phyloP scores from a whole-genome alignment of 1,140 invertebrate genomes.

The Neoseiulus cucumeris region DNA sequence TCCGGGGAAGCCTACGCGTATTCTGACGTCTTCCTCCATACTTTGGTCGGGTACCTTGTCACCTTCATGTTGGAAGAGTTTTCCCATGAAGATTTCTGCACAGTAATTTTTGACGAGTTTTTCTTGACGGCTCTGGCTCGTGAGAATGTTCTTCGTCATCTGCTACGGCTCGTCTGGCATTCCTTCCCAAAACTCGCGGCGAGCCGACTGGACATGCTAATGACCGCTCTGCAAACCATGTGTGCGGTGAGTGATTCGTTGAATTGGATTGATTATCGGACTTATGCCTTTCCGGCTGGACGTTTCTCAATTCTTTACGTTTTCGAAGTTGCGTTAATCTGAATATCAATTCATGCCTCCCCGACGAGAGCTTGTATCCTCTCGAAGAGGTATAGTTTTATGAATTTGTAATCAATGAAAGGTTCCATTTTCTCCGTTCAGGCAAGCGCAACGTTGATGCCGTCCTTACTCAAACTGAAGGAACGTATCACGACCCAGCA shows the following conservation, averaged over 20 bases:
- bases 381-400: too few species aligned
- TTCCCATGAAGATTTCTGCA: conserved; percentile 78
- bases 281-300: too few species aligned
- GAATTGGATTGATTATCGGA: too few species aligned
- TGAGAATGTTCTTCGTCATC: conserved; percentile 80
- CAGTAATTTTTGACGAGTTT: conserved; percentile 86
- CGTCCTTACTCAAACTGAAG: neutral
- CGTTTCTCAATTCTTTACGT: too few species aligned
- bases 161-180: conserved; percentile 77
- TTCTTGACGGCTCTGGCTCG: conserved; percentile 56
- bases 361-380: too few species aligned
- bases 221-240: conserved; percentile 69
- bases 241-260: conserved; percentile 25
- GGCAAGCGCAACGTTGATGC: neutral
- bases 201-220: conserved; percentile 50
- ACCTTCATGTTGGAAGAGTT: conserved; percentile 70
- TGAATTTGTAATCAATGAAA: too few species aligned
- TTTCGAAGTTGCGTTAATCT: too few species aligned
- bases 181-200: conserved; percentile 65
- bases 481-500: conserved; percentile 2
- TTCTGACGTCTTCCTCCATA: conserved; percentile 85
- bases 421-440: neutral
- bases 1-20: conserved; percentile 41
- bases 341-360: too few species aligned
- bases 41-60: conserved; percentile 64